Evolutionary conservation across 2,113 vertebrate genomes (phyloP), one percentile per base, ranked within the genome.

Genomic region (Chamaea fasciata): DNA sequence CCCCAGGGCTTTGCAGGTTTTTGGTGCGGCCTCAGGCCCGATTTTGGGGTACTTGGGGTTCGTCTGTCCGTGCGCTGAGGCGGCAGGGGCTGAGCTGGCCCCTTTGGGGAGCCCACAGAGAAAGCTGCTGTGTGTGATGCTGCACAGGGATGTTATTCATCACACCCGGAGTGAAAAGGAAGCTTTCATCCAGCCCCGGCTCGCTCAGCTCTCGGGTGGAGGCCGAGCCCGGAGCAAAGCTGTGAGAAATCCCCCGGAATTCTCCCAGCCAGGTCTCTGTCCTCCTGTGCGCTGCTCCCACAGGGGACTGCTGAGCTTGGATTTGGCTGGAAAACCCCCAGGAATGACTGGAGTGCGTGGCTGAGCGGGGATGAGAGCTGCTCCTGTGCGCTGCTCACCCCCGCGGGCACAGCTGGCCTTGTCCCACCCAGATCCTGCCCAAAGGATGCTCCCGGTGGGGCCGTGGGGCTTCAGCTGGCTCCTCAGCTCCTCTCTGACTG

Each of bases 121-220:
- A 78, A 53, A 5, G 74, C 5, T 26, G 9, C 87, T 15, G 87
- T 89, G 87, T 82, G 87, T 76, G 41, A 33, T 0, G 44, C 70
- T 68, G 94, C 89, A 79, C 41, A 87, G 91, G 65, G 26, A 18
- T 73, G 53, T 19, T 7, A 69, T 95, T 96, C 78, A 94, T 42
- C 12, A 55, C 78, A 3, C 7, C 15, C 19, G 5, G 41, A 42
- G 28, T 46, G 24, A 31, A 42, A n/a, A 49, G 4, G 44, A 4
- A 79, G 20, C 70, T 87, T 82, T 73, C 41, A 57, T 52, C 33
- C 11, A 86, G 47, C 65, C 39, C 8, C 56, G 64, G 63, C 67
- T 83, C 67, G 6, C n/a, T 24, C 23, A 63, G 47, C 16, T 79
- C 59, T 76, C 2, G 1, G 46, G 8, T 55, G 71, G 31, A 89